Conservation (phyloP, 2,797 vertebrate species). For the Hemibagrus guttatus region DNA sequence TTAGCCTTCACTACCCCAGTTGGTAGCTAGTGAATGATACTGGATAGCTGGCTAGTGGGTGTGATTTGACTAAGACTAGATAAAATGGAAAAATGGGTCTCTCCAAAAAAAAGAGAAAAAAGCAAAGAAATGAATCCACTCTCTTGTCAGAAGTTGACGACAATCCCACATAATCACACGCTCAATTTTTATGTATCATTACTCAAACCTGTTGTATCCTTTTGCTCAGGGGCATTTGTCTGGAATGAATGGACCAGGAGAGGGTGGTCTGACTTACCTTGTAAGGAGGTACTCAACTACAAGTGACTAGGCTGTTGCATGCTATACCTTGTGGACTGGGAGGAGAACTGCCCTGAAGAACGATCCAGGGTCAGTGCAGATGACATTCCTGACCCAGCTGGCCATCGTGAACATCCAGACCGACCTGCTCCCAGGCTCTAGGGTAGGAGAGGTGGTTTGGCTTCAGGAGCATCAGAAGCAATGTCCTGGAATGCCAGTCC, state of each 20-base stretch:
- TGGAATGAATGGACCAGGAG: neutral
- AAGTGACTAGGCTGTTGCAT: neutral
- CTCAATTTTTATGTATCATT: too few species aligned
- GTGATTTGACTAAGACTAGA: too few species aligned
- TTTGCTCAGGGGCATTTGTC: neutral
- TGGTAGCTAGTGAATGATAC: too few species aligned
- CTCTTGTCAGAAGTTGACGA: too few species aligned
- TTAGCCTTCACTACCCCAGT: too few species aligned
- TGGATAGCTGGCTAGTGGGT: too few species aligned
- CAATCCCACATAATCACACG: too few species aligned
- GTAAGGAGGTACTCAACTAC: neutral
- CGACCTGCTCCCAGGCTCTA: neutral
- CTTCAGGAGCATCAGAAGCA: slow-evolving; percentile 1
- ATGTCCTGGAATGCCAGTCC: neutral
- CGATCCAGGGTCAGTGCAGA: neutral
- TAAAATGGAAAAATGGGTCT: too few species aligned
- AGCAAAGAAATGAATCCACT: too few species aligned
- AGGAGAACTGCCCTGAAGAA: neutral
- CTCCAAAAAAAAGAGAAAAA: too few species aligned
- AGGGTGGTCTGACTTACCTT: slow-evolving; percentile 3
- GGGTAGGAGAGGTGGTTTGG: neutral
- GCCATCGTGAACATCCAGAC: neutral
- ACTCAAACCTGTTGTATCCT: too few species aligned
- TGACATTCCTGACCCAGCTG: neutral
- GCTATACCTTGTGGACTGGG: neutral